These are phyloP conservation scores for Brachionus sp. DNA, from an alignment of 1,140 invertebrate species.

Conservation along the genomic window DNA sequence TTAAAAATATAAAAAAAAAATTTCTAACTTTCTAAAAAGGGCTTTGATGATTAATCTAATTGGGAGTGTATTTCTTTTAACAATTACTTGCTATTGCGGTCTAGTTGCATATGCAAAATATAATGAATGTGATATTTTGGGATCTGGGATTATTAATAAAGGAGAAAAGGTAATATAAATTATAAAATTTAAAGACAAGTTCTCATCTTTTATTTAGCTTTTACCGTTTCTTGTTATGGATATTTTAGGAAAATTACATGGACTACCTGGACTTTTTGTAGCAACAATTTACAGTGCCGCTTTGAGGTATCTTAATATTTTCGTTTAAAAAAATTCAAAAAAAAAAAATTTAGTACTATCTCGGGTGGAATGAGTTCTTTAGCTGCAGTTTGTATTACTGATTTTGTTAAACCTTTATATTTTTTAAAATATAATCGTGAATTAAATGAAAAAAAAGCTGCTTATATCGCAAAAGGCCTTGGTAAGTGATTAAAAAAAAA, in stretches of 20 bases:
- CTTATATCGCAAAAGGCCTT: neutral
- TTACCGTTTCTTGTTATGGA: slow-evolving; percentile 80
- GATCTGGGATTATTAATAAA: neutral
- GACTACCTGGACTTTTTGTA: slow-evolving; percentile 81
- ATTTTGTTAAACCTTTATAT: slow-evolving; percentile 57
- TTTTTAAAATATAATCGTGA: neutral
- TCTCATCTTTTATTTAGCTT: slow-evolving; percentile 53
- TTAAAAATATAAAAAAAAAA: neutral
- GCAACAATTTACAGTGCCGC: slow-evolving; percentile 80
- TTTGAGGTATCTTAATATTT: slow-evolving; percentile 64
- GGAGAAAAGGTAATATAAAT: slow-evolving; percentile 58
- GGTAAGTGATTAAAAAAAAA: neutral
- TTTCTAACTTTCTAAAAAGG: slow-evolving; percentile 65
- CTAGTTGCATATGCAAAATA: slow-evolving; percentile 47
- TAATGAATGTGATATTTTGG: slow-evolving; percentile 47
- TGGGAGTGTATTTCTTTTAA: slow-evolving; percentile 67
- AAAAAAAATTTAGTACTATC: slow-evolving; percentile 69
- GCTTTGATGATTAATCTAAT: slow-evolving; percentile 75
- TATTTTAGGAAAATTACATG: slow-evolving; percentile 68
- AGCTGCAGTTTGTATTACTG: slow-evolving; percentile 81
- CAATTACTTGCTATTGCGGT: slow-evolving; percentile 44
- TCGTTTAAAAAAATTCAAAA: neutral
- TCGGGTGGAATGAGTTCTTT: slow-evolving; percentile 84
- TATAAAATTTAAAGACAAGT: no score
- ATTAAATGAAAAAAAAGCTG: neutral